A percentile compares a stretch with the other conserved stretches of the same genome.
Evolutionary conservation across 1,140 invertebrate species (phyloP).

Genomic region (Acromyrmex charruanus): DNA sequence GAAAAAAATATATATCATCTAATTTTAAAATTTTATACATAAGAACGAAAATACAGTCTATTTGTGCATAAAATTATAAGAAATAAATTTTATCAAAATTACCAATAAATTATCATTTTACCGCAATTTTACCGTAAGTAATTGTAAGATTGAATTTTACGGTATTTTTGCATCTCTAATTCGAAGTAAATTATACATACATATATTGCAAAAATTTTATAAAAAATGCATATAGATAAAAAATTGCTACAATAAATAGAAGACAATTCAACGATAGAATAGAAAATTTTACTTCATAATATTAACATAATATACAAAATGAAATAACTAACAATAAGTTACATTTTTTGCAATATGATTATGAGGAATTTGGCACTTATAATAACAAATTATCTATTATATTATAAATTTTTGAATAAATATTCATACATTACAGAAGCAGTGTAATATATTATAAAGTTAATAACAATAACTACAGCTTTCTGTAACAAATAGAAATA

Average conservation of each 20-base stretch:
- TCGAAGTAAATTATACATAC: background rate
- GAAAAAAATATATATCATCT: too few species aligned
- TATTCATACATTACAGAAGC: slow-evolving; percentile 75
- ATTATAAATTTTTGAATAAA: slow-evolving; percentile 67
- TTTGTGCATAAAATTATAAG: too few species aligned
- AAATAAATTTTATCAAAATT: too few species aligned
- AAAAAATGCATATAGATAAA: background rate
- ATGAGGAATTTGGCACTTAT: slow-evolving; percentile 56
- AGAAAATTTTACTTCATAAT: slow-evolving; percentile 43
- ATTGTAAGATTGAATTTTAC: too few species aligned
- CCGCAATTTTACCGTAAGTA: too few species aligned
- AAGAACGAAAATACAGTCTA: too few species aligned
- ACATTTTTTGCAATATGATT: slow-evolving; percentile 38
- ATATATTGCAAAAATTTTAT: background rate
- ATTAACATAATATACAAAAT: slow-evolving; percentile 75
- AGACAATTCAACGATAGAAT: slow-evolving; percentile 25
- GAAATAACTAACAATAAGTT: slow-evolving; percentile 53
- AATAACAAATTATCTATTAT: slow-evolving; percentile 61
- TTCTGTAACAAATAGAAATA: slow-evolving; percentile 69
- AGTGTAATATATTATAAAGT: slow-evolving; percentile 67
- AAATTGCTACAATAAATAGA: background rate
- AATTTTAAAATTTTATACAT: too few species aligned
- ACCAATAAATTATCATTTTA: too few species aligned
- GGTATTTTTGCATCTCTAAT: background rate
- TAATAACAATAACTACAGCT: slow-evolving; percentile 61